A percentile compares a stretch with the other conserved stretches of the same genome.
phyloP scores from a whole-genome alignment of 2,113 vertebrate genomes.

The Aspiorhynchus laticeps region DNA sequence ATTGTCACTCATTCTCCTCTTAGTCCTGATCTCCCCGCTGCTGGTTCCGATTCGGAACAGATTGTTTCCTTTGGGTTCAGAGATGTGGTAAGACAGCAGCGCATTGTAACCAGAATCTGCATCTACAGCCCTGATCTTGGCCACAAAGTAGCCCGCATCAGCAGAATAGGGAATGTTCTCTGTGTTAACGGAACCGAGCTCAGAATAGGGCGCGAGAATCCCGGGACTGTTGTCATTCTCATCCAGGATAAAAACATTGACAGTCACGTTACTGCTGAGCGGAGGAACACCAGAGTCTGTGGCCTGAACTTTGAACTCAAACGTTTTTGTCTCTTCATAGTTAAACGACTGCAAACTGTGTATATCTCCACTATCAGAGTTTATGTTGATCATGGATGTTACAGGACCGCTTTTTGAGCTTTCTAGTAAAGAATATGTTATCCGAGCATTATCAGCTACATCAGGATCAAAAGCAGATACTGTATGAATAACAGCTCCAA shows the following conservation, averaged over 20 bases:
- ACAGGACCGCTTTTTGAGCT: constrained; percentile 45
- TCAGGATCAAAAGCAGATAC: constrained; percentile 70
- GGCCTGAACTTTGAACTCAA: constrained; percentile 73
- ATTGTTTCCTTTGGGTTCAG: constrained; percentile 54
- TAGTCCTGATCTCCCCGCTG: constrained; percentile 68
- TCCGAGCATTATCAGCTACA: constrained; percentile 61
- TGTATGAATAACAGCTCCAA: constrained; percentile 65
- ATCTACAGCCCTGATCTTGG: constrained; percentile 74
- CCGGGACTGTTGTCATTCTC: constrained; percentile 73
- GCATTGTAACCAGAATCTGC: constrained; percentile 76
- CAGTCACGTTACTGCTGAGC: constrained; percentile 67
- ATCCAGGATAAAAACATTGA: constrained; percentile 73
- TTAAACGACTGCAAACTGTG: constrained; percentile 57
- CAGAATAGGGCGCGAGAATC: constrained; percentile 53
- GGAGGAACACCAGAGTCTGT: constrained; percentile 71
- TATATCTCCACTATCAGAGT: constrained; percentile 56
- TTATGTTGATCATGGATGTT: constrained; percentile 64
- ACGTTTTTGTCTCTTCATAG: constrained; percentile 61
- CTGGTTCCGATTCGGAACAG: constrained; percentile 59
- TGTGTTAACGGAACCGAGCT: constrained; percentile 44
- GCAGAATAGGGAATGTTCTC: constrained; percentile 54
- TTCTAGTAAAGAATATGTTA: constrained; percentile 66
- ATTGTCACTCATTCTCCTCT: constrained; percentile 68
- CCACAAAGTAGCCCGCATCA: constrained; percentile 68
- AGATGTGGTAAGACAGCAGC: constrained; percentile 73